phyloP scores from a whole-genome alignment of 2,797 vertebrate species.

The Phrynocephalus vlangalii region DNA sequence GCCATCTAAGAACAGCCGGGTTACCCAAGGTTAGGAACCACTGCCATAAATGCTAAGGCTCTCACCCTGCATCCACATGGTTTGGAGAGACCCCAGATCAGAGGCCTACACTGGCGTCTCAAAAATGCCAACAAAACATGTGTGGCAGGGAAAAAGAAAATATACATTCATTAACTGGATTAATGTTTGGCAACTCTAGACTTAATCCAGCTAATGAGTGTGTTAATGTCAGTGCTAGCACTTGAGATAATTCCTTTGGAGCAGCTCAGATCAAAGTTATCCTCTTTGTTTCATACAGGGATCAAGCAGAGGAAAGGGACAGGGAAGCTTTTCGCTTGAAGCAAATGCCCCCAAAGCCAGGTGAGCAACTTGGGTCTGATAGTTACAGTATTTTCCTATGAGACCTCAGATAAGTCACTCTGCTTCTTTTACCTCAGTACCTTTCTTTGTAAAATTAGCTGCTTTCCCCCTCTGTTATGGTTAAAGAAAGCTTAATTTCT shows the following conservation, averaged over 20 bases:
- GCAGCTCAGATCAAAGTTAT: conserved; percentile 42
- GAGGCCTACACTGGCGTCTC: not conserved
- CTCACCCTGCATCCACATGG: too few relatives aligned
- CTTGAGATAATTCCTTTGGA: conserved; percentile 39
- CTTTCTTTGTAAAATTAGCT: not conserved
- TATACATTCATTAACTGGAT: conserved; percentile 43
- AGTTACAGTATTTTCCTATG: not conserved
- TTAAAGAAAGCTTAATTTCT: not conserved
- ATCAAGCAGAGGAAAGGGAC: conserved; percentile 8
- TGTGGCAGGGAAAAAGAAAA: conserved; percentile 11
- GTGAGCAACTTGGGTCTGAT: not conserved
- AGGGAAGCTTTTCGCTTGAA: not conserved
- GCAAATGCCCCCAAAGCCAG: conserved; percentile 10
- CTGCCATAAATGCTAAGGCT: not conserved
- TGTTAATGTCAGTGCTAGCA: conserved; percentile 38
- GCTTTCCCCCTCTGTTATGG: not conserved
- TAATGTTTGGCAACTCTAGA: conserved; percentile 43
- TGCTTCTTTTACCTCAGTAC: not conserved
- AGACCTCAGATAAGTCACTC: not conserved
- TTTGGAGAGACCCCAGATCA: not conserved
- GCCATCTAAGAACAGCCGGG: too few relatives aligned
- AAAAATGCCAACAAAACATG: conserved; percentile 28
- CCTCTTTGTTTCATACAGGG: conserved; percentile 27
- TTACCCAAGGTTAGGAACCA: too few relatives aligned
- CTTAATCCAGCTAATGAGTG: conserved; percentile 49